Evolutionary conservation across 1,140 invertebrate species (phyloP).

Genomic region (Rhagoletis pomonella): DNA sequence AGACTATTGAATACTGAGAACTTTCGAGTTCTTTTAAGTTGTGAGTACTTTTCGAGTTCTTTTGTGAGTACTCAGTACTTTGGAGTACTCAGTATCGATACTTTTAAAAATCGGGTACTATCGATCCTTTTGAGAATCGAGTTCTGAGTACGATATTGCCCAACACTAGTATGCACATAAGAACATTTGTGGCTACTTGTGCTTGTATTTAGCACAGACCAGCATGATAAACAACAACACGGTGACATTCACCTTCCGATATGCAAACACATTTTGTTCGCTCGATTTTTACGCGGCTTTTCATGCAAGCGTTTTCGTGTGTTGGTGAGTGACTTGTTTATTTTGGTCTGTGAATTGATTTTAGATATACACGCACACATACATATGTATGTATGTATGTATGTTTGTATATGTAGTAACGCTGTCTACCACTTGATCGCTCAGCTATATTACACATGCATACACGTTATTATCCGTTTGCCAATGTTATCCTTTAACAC

Average conservation of each 20-base stretch:
- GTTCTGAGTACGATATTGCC: not conserved
- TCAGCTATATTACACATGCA: conserved; percentile 41
- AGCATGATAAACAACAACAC: not conserved
- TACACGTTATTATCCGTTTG: conserved; percentile 36
- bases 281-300: not conserved
- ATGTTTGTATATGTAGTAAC: not conserved
- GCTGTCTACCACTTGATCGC: conserved; percentile 38
- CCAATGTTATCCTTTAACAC: conserved; percentile 51
- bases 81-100: no score
- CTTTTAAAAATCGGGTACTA: no score
- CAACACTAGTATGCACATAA: not conserved
- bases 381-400: not conserved
- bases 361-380: not conserved
- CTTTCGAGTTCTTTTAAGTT: no score
- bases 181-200: not conserved
- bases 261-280: conserved; percentile 5
- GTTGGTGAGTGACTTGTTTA: not conserved
- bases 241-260: conserved; percentile 1
- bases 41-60: no score
- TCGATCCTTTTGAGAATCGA: no score
- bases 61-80: no score
- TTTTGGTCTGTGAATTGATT: not conserved
- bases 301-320: not conserved
- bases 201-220: not conserved
- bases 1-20: no score